Evolutionary conservation across 2,888 invertebrate species (phyloP).

Genomic region (Timema podura): DNA sequence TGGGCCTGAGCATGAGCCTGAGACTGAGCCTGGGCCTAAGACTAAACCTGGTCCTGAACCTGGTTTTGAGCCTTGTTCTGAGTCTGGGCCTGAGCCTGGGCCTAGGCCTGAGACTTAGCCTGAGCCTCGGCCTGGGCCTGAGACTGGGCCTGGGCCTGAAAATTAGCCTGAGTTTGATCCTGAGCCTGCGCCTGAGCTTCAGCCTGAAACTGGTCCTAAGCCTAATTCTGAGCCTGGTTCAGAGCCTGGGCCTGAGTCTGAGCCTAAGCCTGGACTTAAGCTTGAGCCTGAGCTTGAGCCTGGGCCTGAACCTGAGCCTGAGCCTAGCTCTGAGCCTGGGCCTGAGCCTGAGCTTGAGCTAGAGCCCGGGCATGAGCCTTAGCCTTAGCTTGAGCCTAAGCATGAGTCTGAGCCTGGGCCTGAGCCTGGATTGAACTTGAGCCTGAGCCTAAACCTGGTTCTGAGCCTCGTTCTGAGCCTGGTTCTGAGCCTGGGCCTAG

Average conservation of each 20-base stretch:
- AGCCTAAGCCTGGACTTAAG: neutral
- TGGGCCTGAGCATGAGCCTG: conserved; percentile 23
- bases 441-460: conserved; percentile 31
- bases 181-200: conserved; percentile 31
- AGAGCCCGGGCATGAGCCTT: conserved; percentile 23
- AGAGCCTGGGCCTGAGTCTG: conserved; percentile 12
- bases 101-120: neutral
- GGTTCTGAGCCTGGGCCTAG: neutral
- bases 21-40: conserved; percentile 32
- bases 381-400: conserved; percentile 28
- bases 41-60: conserved; percentile 31
- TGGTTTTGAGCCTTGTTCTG: conserved; percentile 33
- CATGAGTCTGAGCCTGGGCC: too few relatives aligned
- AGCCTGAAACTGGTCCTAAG: conserved; percentile 12
- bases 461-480: conserved; percentile 27
- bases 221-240: conserved; percentile 7
- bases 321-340: conserved; percentile 5
- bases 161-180: conserved; percentile 29
- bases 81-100: conserved; percentile 15
- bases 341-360: neutral
- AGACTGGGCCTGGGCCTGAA: conserved; percentile 10
- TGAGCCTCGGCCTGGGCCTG: conserved; percentile 9
- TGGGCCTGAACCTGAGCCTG: conserved; percentile 15
- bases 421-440: conserved; percentile 32
- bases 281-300: neutral